phyloP scores from a whole-genome alignment of 2,888 invertebrate genomes.

The Macaria liturata region DNA sequence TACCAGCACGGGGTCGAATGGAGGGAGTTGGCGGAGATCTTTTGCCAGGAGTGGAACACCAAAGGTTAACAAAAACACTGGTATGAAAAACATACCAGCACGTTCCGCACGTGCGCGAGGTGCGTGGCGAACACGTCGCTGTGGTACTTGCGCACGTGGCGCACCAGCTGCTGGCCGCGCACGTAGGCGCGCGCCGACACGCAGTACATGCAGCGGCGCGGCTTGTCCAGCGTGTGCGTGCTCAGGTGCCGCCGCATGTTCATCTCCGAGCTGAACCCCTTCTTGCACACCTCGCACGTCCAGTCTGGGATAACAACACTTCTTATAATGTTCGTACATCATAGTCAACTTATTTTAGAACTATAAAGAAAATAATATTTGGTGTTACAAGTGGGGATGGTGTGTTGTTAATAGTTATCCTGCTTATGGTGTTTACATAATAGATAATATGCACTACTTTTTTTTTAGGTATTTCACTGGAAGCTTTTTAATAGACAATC shows the following conservation, averaged over 20 bases:
- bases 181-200: slow-evolving; percentile 87
- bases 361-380: too few relatives aligned
- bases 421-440: too few relatives aligned
- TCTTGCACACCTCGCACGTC: slow-evolving; percentile 82
- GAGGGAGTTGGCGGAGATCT: too few relatives aligned
- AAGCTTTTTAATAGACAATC: too few relatives aligned
- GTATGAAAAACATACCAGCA: slow-evolving; percentile 38
- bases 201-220: slow-evolving; percentile 90
- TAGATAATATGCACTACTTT: too few relatives aligned
- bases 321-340: too few relatives aligned
- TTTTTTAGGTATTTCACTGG: too few relatives aligned
- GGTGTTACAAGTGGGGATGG: too few relatives aligned
- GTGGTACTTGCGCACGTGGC: slow-evolving; percentile 90
- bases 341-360: too few relatives aligned
- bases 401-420: too few relatives aligned
- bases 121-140: slow-evolving; percentile 83
- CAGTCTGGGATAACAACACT: slow-evolving; percentile 41
- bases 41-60: too few relatives aligned
- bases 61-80: too few relatives aligned
- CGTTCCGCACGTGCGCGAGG: slow-evolving; percentile 61
- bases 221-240: slow-evolving; percentile 89
- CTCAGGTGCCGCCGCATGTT: slow-evolving; percentile 87
- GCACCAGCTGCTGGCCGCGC: slow-evolving; percentile 89
- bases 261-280: slow-evolving; percentile 86
- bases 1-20: slow-evolving; percentile 44